Evolutionary conservation across 2,113 vertebrate species (phyloP), one percentile per base, ranked within the genome.

Genomic region (Rana temporaria): DNA sequence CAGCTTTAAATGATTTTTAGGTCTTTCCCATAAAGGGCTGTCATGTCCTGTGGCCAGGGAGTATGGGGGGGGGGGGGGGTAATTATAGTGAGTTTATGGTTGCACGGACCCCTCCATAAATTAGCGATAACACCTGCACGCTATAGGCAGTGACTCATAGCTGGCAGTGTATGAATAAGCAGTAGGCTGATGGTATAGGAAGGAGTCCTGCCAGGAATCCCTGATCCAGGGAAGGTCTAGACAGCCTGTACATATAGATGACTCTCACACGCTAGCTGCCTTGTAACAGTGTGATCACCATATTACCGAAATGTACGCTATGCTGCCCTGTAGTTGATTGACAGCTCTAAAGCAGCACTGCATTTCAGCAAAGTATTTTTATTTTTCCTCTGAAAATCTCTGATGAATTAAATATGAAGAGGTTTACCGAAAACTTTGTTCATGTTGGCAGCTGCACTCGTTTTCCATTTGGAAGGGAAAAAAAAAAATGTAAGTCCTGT

Each of bases 151-250:
- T 65, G 74, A 77, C 74, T 77, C 74, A 77, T 63, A 64, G 42
- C 74, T 77, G 74, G 74, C 74, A 77, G 22, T 30, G 60, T 65
- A 77, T 64, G 60, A 65, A 77, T 63, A 64, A 42, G n/a, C n/a
- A 15, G 74, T 34, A 63, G 12, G 38, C 64, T 42, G 64, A 77
- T 77, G 34, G 60, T 77, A 63, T 77, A 75, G 56, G 17, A 6
- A 42, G 56, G 56, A 75, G 12, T 16, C 16, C 56, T 75, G 56
- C 72, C 72, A 75, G 72, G 71, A 74, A 60, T 74, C 71, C 53
- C 20, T 24, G 55, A 24, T 56, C 70, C 52, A 72, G 24, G 6
- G 55, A 20, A 38, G 72, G 56, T 75, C 72, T 75, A 75, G 72
- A 75, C 72, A 62, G 72, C 15, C 72, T 14, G 6, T 62, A 38